phyloP scores from a whole-genome alignment of 2,888 invertebrate species.

The Elegia similella region DNA sequence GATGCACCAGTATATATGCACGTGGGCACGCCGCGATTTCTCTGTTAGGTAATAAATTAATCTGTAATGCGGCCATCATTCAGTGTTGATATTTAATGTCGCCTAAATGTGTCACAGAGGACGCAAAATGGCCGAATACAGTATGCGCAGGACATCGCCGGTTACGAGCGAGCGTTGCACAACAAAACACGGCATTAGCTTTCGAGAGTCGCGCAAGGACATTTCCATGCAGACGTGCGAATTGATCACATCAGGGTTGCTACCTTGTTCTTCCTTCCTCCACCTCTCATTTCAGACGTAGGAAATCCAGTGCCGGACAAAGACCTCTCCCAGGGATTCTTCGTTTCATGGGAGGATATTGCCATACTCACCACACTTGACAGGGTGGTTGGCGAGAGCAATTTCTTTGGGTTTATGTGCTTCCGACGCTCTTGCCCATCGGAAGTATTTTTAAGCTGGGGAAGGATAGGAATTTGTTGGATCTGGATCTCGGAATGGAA shows the following conservation, averaged over 20 bases:
- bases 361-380: no score
- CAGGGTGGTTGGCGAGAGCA: no score
- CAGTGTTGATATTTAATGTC: slow-evolving; percentile 30
- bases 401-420: no score
- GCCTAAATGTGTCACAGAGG: slow-evolving; percentile 35
- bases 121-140: slow-evolving; percentile 30
- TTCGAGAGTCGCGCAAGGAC: slow-evolving; percentile 66
- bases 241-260: slow-evolving; percentile 35
- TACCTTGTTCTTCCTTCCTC: no score
- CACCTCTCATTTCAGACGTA: no score
- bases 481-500: no score
- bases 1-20: slow-evolving; percentile 1
- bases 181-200: slow-evolving; percentile 56
- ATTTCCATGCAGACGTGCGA: slow-evolving; percentile 43
- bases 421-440: no score
- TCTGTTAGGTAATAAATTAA: slow-evolving; percentile 19
- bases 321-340: no score
- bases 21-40: slow-evolving; percentile 10
- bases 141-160: slow-evolving; percentile 54
- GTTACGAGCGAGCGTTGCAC: slow-evolving; percentile 64
- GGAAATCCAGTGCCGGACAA: no score
- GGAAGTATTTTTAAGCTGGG: no score
- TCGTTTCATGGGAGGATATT: no score
- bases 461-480: no score
- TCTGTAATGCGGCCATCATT: slow-evolving; percentile 24